Evolutionary conservation across 2,888 invertebrate genomes (phyloP).

Genomic region (Doris montereyensis): DNA sequence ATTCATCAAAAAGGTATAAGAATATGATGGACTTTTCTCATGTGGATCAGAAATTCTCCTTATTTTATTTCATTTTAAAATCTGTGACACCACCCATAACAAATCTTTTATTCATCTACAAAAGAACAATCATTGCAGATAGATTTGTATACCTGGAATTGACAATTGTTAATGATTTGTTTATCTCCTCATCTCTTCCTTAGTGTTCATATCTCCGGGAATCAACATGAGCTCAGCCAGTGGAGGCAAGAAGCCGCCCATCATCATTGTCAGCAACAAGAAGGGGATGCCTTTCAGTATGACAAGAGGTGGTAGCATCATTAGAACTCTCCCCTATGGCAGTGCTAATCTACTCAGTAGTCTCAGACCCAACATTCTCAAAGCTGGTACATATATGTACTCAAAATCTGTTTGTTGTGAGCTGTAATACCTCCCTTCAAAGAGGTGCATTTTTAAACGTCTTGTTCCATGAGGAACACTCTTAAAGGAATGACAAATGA

Average conservation of each 20-base stretch:
- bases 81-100: no score
- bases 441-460: no score
- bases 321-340: conserved; percentile 38
- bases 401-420: conserved; percentile 1
- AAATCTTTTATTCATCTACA: no score
- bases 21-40: neutral
- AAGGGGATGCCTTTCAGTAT: conserved; percentile 37
- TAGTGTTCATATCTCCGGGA: neutral
- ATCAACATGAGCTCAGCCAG: neutral
- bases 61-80: neutral
- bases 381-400: conserved; percentile 35
- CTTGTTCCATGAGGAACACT: neutral
- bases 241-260: conserved; percentile 41
- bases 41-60: neutral
- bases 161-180: no score
- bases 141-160: no score
- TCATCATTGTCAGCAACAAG: conserved; percentile 43
- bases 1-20: no score
- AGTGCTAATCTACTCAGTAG: conserved; percentile 31
- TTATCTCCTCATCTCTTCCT: no score
- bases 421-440: no score
- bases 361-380: conserved; percentile 20
- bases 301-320: conserved; percentile 41
- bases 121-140: no score
- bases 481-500: no score